Evolutionary conservation across 2,113 vertebrate species (phyloP), one percentile per base, ranked within the genome.

Genomic region (Tor tambroides): DNA sequence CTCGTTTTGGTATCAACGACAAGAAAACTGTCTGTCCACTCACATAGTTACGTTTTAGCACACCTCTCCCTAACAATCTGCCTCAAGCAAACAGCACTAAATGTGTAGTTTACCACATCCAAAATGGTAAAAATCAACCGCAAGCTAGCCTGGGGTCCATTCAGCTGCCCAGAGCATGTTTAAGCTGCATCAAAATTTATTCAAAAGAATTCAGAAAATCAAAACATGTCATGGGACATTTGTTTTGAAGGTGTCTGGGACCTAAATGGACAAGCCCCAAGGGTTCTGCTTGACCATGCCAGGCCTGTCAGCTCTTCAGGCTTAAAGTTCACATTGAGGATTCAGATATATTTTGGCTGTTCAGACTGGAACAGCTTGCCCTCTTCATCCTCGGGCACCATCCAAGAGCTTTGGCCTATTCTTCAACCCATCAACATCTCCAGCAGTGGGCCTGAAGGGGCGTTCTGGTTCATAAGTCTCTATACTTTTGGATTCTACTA

Each of bases 351-450:
- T 54, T 78, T 54, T 78, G 75, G 26, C 75, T 28, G 10, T 59
- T 56, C 9, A 23, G 11, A 63, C 51, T 80, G 79, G 32, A 80
- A 63, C 79, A 80, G 79, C 79, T 59, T 63, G 56, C 54, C 54
- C 78, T 59, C 54, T 80, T 38, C 4, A 59, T 59, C 54, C 78
- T 80, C 11, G 19, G 78, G 78, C 30, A 80, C 35, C 56, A 38
- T 19, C 30, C 56, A 59, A 80, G 32, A 14, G 32, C 78, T 61
- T 59, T 38, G 23, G 54, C 78, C 21, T 80, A 30, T 35, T 59
- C 32, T 80, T 80, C 54, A n/a, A 19, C 46, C 30, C 49, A 80
- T 80, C 49, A 23, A 80, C 28, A 61, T 76, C 35, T 79, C 49
- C 46, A 79, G n/a, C 28, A 32, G 8, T 79, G 49, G n/a, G 54